A percentile compares a stretch with the other conserved stretches of the same genome.
Conservation (phyloP, 2,888 invertebrate genomes). For the Drosophila putrida region DNA sequence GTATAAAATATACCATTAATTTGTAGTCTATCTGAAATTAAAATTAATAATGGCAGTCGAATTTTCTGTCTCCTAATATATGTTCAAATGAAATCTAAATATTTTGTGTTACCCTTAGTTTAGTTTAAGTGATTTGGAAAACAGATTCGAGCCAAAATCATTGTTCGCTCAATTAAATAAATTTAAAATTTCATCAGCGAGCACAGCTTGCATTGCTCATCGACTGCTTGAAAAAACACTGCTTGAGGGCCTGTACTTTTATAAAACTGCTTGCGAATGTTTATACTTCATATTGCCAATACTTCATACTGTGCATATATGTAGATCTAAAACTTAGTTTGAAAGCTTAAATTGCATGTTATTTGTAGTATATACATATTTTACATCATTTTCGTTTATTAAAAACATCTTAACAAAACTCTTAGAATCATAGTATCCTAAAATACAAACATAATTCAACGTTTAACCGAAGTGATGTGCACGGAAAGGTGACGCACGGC, state of each 20-base stretch:
- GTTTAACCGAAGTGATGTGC: slow-evolving; percentile 21
- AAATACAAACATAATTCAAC: background rate
- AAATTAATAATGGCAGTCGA: too few relatives aligned
- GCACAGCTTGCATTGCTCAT: background rate
- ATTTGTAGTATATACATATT: background rate
- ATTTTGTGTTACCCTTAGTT: too few relatives aligned
- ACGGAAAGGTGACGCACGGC: background rate
- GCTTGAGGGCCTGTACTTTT: background rate
- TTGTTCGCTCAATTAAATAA: too few relatives aligned
- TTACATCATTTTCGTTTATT: slow-evolving; percentile 34
- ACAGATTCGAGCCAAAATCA: too few relatives aligned
- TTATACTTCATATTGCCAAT: too few relatives aligned
- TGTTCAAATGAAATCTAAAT: too few relatives aligned
- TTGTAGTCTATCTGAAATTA: too few relatives aligned
- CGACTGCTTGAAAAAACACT: background rate
- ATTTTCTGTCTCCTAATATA: too few relatives aligned
- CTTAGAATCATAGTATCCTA: slow-evolving; percentile 3
- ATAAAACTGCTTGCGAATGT: background rate
- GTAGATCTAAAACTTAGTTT: background rate
- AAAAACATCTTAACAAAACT: slow-evolving; percentile 28
- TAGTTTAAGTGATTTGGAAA: too few relatives aligned
- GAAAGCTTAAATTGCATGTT: background rate
- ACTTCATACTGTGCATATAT: too few relatives aligned
- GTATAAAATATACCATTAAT: too few relatives aligned
- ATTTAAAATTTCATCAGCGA: too few relatives aligned